Evolutionary conservation across 2,797 vertebrate species (phyloP).

Genomic region (Xiphophorus birchmanni): DNA sequence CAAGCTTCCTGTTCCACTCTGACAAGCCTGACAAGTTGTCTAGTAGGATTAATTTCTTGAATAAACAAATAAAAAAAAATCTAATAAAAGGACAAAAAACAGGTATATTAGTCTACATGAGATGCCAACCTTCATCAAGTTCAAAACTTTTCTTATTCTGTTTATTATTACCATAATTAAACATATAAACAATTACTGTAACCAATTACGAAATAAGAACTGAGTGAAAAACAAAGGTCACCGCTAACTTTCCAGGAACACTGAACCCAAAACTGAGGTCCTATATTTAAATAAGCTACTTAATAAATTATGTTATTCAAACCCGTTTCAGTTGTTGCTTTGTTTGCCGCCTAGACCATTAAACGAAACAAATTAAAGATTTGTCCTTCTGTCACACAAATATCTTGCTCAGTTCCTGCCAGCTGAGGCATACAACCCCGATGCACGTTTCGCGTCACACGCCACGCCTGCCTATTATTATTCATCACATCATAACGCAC

Average conservation of each 20-base stretch:
- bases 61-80: background rate
- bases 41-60: background rate
- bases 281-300: background rate
- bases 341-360: slow-evolving; percentile 33
- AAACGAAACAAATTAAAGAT: slow-evolving; percentile 42
- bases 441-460: slow-evolving; percentile 17
- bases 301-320: slow-evolving; percentile 13
- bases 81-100: background rate
- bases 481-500: slow-evolving; percentile 50
- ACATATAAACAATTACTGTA: background rate
- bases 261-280: background rate
- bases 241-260: background rate
- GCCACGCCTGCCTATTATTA: slow-evolving; percentile 33
- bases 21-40: background rate
- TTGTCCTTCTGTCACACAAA: slow-evolving; percentile 43
- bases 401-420: slow-evolving; percentile 54
- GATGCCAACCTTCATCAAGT: background rate
- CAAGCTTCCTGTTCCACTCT: background rate
- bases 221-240: background rate
- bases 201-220: background rate
- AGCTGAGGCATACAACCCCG: slow-evolving; percentile 46
- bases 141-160: background rate
- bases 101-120: background rate
- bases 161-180: background rate
- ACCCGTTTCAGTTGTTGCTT: slow-evolving; percentile 10